Evolutionary conservation across 2,113 vertebrate species (phyloP), one percentile per base, ranked within the genome.

Genomic region (Peromyscus maniculatus): DNA sequence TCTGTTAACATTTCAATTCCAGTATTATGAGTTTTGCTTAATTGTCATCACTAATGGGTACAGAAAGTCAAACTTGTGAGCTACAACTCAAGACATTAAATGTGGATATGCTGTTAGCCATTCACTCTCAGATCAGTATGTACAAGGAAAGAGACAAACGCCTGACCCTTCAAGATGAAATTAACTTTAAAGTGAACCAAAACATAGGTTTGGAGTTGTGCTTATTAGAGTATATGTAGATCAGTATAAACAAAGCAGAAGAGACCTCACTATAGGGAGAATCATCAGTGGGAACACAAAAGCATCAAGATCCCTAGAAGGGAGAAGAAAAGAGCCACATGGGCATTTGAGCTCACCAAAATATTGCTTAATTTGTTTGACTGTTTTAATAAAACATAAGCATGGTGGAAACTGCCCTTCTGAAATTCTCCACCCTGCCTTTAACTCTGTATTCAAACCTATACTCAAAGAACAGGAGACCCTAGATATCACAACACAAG

Each of bases 1-100:
- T 39, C 94, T 97, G 91, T 91, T 98, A 98, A 83, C 1, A 80
- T 95, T 97, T 97, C 95, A 97, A 97, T 98, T 97, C 95, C 22
- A 89, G 62, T 31, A 72, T 87, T 97, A 69, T 92, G 75, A 87
- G 4, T 28, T 94, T 31, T 95, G 64, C 66, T 94, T 97, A 96
- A 98, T 84, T 96, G 72, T 67, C 59, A 95, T 96, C 33, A 57
- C 0, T 17, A 36, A 36, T 46, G 89, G 4, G 26, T 91, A 87
- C 87, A 96, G 87, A 97, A 43, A 96, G 55, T 95, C 82, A 77
- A 55, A 7, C 43, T 96, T 93, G n/a, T 67, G 92, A 89, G 52
- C 93, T 78, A 66, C 26, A 93, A 28, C 72, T 90, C 19, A 66
- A 21, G n/a, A 11, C 77, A 55, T 83, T 71, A 33, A 83, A 80